phyloP scores from a whole-genome alignment of 2,888 invertebrate species.

The Rhogogaster chlorosoma region DNA sequence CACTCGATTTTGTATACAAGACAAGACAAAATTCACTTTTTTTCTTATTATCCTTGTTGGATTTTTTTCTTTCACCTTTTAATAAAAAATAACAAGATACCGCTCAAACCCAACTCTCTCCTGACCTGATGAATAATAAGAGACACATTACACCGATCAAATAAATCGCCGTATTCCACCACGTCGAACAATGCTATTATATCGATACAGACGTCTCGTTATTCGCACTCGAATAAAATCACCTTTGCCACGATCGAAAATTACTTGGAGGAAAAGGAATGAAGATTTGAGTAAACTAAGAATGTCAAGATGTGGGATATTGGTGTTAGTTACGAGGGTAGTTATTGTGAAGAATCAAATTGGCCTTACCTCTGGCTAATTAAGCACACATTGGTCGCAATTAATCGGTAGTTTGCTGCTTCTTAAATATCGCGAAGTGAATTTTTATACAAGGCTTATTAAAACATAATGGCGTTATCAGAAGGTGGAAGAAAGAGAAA shows the following conservation, averaged over 20 bases:
- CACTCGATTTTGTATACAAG: neutral
- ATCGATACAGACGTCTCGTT: neutral
- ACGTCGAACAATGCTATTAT: neutral
- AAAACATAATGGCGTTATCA: slow-evolving; percentile 77
- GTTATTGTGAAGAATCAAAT: neutral
- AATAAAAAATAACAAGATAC: slow-evolving; percentile 9
- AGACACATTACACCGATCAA: neutral
- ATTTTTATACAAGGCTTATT: slow-evolving; percentile 68
- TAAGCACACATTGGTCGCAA: neutral
- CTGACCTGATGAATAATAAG: neutral
- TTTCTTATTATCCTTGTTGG: neutral
- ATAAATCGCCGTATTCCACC: neutral
- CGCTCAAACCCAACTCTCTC: neutral
- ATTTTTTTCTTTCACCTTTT: neutral
- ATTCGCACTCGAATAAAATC: neutral
- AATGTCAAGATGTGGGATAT: neutral
- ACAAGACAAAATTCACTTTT: neutral
- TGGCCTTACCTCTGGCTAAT: neutral
- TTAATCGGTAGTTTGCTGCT: slow-evolving; percentile 38
- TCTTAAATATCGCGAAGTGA: slow-evolving; percentile 1
- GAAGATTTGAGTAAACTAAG: neutral
- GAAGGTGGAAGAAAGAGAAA: slow-evolving; percentile 61
- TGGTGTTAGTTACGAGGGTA: neutral
- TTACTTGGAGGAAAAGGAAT: neutral
- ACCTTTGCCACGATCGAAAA: neutral